Base-by-base conservation (phyloP, 2,113 vertebrate species). In the Amblyornis subalaris region DNA sequence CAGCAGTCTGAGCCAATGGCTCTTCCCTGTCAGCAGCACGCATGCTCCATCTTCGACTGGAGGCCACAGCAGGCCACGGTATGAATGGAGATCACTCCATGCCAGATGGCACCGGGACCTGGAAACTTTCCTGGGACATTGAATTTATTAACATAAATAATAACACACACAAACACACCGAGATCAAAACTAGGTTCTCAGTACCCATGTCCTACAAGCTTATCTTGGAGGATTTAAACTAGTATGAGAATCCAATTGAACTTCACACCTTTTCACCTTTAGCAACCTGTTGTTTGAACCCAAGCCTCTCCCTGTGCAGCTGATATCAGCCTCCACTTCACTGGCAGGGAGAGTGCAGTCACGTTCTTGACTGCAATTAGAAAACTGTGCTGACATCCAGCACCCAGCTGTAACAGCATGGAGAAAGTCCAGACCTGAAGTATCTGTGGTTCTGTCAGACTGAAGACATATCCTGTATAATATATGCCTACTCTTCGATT, bases 271-370 rank as follows among this genome's bases (percentile, higher is more conserved):
- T 76, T 57, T 21, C 15, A 93, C 33, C 79, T 58, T 58, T 7
- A 61, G 36, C 26, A 51, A 57, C 25, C 75, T 48, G 48, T 11
- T 85, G 75, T 11, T 19, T 57, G 64, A 95, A 79, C 7, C 44
- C 70, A 58, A 19, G 42, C 36, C 55, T 61, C 60, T 80, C n/a
- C 16, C 57, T 20, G 50, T 0, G 4, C 0, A 3, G 82, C 61
- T 51, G 45, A 28, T 18, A 25, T 12, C 53, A 75, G 51, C 73
- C 90, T 31, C 35, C 3, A 8, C 44, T 11, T 17, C 4, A 1
- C 67, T 5, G 53, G 74, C 74, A 50, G 74, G 0, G 6, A 79
- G 75, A 0, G 0, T 7, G 35, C 35, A 8, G 44, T 4, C 2
- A 1, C n/a, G 10, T 44, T 44, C 45, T 16, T 31, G 33, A 22